phyloP scores from a whole-genome alignment of 2,113 vertebrate genomes.

The Anguilla rostrata region DNA sequence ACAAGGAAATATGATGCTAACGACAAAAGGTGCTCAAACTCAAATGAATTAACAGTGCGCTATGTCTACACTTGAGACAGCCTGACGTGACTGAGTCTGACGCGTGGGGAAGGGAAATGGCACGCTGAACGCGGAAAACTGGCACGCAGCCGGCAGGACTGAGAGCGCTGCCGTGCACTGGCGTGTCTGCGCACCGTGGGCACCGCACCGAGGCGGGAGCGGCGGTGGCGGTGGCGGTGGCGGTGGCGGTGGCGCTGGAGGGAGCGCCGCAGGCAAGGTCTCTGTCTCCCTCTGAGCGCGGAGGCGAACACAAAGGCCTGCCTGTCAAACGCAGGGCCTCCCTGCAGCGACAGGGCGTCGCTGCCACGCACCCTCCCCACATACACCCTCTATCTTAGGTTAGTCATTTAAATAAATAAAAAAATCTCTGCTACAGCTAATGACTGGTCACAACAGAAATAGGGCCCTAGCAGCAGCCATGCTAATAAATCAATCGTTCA shows the following conservation, averaged over 20 bases:
- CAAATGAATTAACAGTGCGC: background rate
- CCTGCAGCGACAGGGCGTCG: background rate
- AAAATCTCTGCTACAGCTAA: background rate
- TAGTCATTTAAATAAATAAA: background rate
- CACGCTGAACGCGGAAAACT: background rate
- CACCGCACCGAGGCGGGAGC: background rate
- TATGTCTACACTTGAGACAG: background rate
- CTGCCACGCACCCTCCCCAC: background rate
- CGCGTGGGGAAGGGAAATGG: background rate
- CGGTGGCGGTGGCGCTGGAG: conserved; percentile 29
- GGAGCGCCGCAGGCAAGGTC: conserved; percentile 39
- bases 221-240: background rate
- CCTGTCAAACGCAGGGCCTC: conserved; percentile 12
- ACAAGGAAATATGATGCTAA: background rate
- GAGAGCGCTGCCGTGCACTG: background rate
- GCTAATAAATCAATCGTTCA: background rate
- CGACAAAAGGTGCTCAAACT: background rate
- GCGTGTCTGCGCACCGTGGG: conserved; percentile 11
- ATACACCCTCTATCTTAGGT: background rate
- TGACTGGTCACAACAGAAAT: background rate
- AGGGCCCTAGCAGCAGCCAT: background rate
- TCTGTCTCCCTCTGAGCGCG: conserved; percentile 31
- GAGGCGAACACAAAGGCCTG: background rate
- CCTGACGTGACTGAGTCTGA: background rate
- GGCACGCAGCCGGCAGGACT: background rate